Conservation (phyloP, 2,113 vertebrate species). For the Oryzias woworae region DNA sequence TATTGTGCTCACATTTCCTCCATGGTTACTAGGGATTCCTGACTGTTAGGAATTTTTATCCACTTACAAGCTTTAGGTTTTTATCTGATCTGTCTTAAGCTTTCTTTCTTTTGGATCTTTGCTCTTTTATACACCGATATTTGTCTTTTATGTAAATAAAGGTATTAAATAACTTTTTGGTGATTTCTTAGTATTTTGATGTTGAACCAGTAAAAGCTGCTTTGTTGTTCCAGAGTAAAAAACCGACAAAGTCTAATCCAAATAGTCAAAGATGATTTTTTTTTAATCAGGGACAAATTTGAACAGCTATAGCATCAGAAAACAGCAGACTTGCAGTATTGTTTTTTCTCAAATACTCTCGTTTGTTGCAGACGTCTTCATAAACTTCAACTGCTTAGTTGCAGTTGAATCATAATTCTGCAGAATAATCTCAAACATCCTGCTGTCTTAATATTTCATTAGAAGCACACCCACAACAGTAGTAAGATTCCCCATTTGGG, state of each 20-base stretch:
- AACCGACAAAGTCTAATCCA: neutral
- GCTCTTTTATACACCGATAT: constrained; percentile 14
- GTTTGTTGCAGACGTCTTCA: too few species aligned
- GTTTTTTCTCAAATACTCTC: neutral
- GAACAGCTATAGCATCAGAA: constrained; percentile 46
- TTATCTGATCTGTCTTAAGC: neutral
- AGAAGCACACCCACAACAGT: constrained; percentile 53
- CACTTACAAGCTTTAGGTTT: neutral
- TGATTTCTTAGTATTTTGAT: neutral
- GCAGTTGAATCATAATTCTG: neutral
- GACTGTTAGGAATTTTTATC: neutral
- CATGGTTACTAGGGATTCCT: neutral
- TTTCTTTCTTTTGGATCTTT: neutral
- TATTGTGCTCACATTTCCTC: neutral
- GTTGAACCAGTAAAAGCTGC: neutral
- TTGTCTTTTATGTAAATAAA: constrained; percentile 57
- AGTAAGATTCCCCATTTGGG: constrained; percentile 55
- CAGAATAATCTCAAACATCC: constrained; percentile 1
- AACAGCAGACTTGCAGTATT: neutral
- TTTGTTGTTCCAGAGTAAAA: too few species aligned
- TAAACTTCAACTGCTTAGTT: too few species aligned
- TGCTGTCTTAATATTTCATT: constrained; percentile 26
- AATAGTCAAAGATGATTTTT: constrained; percentile 43
- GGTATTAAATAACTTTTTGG: neutral
- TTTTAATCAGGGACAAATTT: constrained; percentile 62